Evolutionary conservation across 2,113 vertebrate species (phyloP).

Genomic region (Hipposideros armiger): DNA sequence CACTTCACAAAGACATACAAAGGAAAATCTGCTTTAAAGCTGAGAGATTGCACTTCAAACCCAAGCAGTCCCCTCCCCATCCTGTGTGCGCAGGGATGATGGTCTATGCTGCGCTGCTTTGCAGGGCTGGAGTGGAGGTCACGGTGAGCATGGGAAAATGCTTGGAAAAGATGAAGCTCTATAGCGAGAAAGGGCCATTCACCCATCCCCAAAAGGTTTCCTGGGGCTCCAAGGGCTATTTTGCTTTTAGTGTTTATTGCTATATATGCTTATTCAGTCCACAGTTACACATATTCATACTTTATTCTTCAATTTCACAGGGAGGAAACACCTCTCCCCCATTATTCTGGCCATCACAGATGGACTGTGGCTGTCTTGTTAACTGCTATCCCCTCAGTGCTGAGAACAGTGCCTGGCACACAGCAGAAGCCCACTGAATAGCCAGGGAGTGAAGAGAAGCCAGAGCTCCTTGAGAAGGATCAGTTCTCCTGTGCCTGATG

Average conservation of each 20-base stretch:
- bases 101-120: not conserved
- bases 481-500: not conserved
- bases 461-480: not conserved
- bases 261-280: not conserved
- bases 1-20: not conserved
- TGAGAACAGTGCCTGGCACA: not conserved
- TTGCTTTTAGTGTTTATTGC: not conserved
- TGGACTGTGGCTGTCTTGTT: not conserved
- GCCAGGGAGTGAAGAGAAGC: not conserved
- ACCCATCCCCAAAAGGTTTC: not conserved
- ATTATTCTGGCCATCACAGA: not conserved
- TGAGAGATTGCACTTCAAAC: not conserved
- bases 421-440: not conserved
- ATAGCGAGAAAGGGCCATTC: not conserved
- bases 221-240: not conserved
- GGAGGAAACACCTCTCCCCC: not conserved
- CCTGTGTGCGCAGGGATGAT: not conserved
- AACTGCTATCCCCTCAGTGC: not conserved
- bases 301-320: not conserved
- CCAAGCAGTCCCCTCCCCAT: not conserved
- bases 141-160: not conserved
- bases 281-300: not conserved
- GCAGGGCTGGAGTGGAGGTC: not conserved
- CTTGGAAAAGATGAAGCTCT: not conserved
- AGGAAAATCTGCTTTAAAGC: not conserved